Conservation (phyloP, 2,113 vertebrate species). For the Chaetorhynchus papuensis region DNA sequence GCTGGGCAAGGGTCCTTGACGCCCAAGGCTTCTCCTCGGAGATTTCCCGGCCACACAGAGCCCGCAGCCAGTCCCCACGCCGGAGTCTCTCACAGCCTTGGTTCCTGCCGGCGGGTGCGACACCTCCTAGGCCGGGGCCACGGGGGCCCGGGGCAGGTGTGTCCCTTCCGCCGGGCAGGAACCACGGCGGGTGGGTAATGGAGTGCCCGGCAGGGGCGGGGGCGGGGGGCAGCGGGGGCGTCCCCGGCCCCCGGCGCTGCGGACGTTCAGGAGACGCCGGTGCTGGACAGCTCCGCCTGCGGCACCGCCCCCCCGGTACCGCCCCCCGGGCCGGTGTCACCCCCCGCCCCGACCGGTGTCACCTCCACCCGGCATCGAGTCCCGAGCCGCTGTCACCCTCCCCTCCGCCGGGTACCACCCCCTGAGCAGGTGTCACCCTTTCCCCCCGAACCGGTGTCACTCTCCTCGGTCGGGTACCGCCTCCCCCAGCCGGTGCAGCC, state of each 20-base stretch:
- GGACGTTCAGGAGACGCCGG: background rate
- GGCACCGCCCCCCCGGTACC: background rate
- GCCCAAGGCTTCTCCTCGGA: background rate
- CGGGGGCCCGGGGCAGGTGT: rapidly evolving
- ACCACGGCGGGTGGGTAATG: background rate
- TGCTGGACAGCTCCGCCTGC: constrained; percentile 34
- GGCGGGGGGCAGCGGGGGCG: background rate
- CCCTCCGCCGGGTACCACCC: too few relatives aligned
- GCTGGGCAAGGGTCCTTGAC: background rate
- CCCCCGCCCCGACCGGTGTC: background rate
- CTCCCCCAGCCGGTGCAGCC: background rate
- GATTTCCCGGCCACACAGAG: background rate
- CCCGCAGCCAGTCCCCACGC: background rate
- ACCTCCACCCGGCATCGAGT: background rate
- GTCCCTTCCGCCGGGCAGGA: background rate
- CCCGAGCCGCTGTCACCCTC: background rate
- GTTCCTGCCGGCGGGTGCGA: background rate
- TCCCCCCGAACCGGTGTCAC: background rate
- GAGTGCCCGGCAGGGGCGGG: background rate
- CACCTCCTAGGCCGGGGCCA: background rate
- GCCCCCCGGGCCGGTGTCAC: background rate
- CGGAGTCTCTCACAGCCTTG: background rate
- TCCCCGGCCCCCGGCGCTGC: background rate
- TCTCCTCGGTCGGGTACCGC: background rate
- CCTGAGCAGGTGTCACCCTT: background rate